These are phyloP conservation scores for Mirounga angustirostris DNA, from an alignment of 2,113 vertebrate species.

Conservation along the genomic window DNA sequence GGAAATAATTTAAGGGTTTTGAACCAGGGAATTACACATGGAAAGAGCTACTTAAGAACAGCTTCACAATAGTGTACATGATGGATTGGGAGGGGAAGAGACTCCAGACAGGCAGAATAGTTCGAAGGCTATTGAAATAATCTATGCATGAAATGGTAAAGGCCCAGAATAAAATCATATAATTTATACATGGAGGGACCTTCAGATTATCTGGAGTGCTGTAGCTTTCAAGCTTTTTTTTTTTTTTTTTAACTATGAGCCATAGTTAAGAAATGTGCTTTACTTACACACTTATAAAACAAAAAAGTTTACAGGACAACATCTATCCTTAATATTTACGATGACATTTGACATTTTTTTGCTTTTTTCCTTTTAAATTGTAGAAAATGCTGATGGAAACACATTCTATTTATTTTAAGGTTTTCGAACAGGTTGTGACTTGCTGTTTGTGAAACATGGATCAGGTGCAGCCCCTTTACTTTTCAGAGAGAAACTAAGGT, in stretches of 20 bases:
- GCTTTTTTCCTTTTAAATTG: constrained; percentile 18
- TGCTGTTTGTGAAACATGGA: background rate
- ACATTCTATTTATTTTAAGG: constrained; percentile 9
- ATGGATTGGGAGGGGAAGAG: constrained; percentile 41
- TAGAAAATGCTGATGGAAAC: constrained; percentile 31
- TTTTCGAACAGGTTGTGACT: background rate
- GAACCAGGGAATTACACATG: background rate
- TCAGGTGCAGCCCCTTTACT: background rate
- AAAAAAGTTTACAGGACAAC: constrained; percentile 2
- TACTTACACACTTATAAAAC: background rate
- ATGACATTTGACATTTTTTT: constrained; percentile 43
- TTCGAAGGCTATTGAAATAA: constrained; percentile 50
- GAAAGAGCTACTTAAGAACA: constrained; percentile 25
- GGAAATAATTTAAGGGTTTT: constrained; percentile 36
- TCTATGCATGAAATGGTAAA: constrained; percentile 51
- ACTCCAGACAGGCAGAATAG: background rate
- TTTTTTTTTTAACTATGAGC: background rate
- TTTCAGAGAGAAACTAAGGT: background rate
- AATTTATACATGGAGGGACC: constrained; percentile 42
- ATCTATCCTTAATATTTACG: constrained; percentile 46
- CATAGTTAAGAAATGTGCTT: background rate
- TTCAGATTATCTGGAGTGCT: background rate
- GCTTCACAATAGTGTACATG: background rate
- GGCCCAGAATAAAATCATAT: constrained; percentile 31
- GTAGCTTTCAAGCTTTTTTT: background rate